Base-by-base conservation (phyloP, 2,888 invertebrate species). In the Dusona sp. region DNA sequence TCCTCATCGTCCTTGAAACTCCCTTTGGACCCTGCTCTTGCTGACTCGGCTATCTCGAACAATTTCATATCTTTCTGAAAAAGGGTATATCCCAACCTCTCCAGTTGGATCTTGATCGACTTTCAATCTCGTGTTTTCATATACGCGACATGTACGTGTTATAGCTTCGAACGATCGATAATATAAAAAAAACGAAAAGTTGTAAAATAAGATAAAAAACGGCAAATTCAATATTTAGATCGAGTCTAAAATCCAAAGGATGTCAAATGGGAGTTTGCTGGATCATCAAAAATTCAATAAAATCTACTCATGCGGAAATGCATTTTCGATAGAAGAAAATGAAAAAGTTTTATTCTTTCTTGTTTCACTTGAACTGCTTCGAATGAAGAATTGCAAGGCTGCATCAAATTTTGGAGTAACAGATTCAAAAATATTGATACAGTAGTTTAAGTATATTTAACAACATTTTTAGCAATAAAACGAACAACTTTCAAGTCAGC, bases 21-120 rank as follows among this genome's bases (percentile, higher is more conserved):
- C 64, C 33, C 51, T 33, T 74, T 48, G 64, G 65, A 70, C 25
- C 38, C 68, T n/a, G n/a, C n/a, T 45, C 38, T 36, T 16, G 77
- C 83, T 81, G 83, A 81, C 86, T 51, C 13, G 51, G 61, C 67
- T 64, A 57, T 48, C 51, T 81, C n/a, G 42, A 51, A 74, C 61
- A 67, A 81, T 86, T 83, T 83, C 70, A n/a, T 36, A 64, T 61
- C 22, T 64, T 25, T 22, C 57, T 42, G 57, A 8, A 25, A 42
- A 54, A 19, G 19, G 42, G 8, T 38, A 29, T 51, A 4, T 61
- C 74, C 22, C 25, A 57, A 19, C 29, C 19, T 48, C 19, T 42
- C 13, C 82, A n/a, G 33, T 48, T 29, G 25, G 65, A 11, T 64
- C 48, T 54, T 70, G 13, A 42, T 36, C 73, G 68, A 74, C 33